Evolutionary conservation across 2,113 vertebrate genomes (phyloP).

Genomic region (Saimiri boliviensis): DNA sequence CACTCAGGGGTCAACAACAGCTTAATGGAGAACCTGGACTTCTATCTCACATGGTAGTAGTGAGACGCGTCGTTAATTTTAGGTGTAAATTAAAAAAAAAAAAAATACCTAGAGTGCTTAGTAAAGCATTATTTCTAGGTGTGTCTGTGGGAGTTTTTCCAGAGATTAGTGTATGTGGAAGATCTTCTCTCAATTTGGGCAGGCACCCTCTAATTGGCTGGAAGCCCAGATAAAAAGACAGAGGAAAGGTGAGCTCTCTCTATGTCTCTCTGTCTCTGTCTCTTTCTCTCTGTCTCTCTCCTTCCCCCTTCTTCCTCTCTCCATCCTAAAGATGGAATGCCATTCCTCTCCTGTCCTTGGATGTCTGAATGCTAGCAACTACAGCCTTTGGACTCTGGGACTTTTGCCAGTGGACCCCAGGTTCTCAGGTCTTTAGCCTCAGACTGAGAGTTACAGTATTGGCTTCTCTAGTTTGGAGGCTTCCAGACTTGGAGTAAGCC

Average conservation of each 20-base stretch:
- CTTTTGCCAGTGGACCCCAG: not conserved
- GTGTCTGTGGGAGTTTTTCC: not conserved
- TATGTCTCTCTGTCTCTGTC: not conserved
- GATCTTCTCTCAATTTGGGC: not conserved
- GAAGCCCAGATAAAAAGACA: not conserved
- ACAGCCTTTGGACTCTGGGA: not conserved
- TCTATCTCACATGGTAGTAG: not conserved
- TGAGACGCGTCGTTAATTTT: not conserved
- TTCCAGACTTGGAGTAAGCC: not conserved
- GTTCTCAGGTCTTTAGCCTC: not conserved
- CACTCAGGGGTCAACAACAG: not conserved
- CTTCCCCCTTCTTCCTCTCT: not conserved
- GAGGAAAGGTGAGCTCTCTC: not conserved
- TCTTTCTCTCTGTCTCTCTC: not conserved
- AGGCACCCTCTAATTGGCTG: not conserved
- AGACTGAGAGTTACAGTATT: not conserved
- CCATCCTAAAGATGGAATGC: not conserved
- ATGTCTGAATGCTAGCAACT: not conserved
- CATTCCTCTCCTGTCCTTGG: not conserved
- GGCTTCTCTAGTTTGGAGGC: not conserved
- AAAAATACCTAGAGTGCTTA: not conserved
- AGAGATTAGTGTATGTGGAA: not conserved
- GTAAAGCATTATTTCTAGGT: not conserved
- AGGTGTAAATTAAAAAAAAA: not conserved
- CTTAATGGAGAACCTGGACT: not conserved